These are phyloP conservation scores for Nomada ruficornis DNA, from an alignment of 2,888 invertebrate genomes.

Conservation along the genomic window DNA sequence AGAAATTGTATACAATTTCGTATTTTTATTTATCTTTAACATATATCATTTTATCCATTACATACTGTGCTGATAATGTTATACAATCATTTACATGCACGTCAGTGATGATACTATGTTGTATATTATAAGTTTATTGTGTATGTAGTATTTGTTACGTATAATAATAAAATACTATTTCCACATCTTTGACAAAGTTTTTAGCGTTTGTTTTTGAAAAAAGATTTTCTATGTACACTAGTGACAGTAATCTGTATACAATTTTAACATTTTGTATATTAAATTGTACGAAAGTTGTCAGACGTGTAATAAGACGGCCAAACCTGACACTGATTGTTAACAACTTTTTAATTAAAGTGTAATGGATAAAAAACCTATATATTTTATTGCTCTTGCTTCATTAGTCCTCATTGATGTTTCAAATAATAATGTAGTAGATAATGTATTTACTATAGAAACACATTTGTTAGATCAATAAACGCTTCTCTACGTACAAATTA, in stretches of 20 bases:
- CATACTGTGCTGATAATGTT: constrained; percentile 45
- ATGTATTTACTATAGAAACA: constrained; percentile 15
- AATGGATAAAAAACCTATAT: constrained; percentile 1
- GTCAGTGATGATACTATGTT: constrained; percentile 23
- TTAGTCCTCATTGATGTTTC: not conserved
- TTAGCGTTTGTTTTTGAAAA: constrained; percentile 33
- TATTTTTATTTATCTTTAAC: constrained; percentile 36
- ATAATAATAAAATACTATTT: constrained; percentile 55
- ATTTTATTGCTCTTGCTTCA: not conserved
- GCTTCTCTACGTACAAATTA: not conserved
- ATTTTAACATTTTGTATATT: constrained; percentile 41
- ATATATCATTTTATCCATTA: constrained; percentile 40
- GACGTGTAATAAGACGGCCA: constrained; percentile 1
- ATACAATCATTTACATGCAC: constrained; percentile 31
- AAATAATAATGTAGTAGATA: constrained; percentile 3
- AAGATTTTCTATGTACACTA: constrained; percentile 26
- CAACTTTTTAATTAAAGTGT: constrained; percentile 24
- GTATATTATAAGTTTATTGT: constrained; percentile 53
- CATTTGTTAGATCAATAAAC: constrained; percentile 64
- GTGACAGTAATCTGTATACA: constrained; percentile 15
- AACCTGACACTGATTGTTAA: constrained; percentile 13
- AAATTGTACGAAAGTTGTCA: constrained; percentile 33
- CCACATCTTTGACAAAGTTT: constrained; percentile 34
- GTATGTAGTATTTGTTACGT: constrained; percentile 54
- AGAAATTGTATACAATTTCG: constrained; percentile 14